phyloP scores from a whole-genome alignment of 2,888 invertebrate species.

The Ceratothoa steindachneri region DNA sequence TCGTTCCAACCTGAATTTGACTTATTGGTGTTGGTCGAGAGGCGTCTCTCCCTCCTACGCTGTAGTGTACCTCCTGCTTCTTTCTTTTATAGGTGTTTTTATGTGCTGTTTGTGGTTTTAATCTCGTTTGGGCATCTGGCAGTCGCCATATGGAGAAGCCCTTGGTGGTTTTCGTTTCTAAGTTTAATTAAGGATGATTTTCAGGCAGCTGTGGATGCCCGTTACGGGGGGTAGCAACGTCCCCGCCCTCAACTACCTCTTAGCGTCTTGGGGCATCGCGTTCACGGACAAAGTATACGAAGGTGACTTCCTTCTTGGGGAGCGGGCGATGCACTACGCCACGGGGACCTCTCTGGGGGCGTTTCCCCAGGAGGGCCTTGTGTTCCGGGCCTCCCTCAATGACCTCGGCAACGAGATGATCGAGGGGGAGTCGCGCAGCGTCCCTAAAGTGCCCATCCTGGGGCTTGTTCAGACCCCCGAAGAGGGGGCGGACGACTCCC shows the following conservation, averaged over 20 bases:
- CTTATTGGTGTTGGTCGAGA: too few relatives aligned
- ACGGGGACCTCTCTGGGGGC: slow-evolving; percentile 74
- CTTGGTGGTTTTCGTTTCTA: too few relatives aligned
- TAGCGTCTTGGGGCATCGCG: slow-evolving; percentile 77
- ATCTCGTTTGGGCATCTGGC: too few relatives aligned
- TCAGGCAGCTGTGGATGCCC: slow-evolving; percentile 74
- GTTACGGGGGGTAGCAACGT: slow-evolving; percentile 85
- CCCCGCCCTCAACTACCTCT: slow-evolving; percentile 85
- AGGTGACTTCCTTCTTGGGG: slow-evolving; percentile 37
- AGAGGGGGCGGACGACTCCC: slow-evolving; percentile 16
- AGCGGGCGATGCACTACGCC: slow-evolving; percentile 32
- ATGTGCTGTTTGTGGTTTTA: too few relatives aligned
- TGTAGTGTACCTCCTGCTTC: too few relatives aligned
- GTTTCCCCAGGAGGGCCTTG: slow-evolving; percentile 70
- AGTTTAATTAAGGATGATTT: too few relatives aligned
- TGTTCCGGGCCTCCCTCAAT: slow-evolving; percentile 67
- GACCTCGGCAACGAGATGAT: slow-evolving; percentile 67
- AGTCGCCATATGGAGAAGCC: too few relatives aligned
- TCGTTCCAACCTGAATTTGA: too few relatives aligned
- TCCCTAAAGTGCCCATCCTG: slow-evolving; percentile 54
- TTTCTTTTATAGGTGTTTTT: too few relatives aligned
- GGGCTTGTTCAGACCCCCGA: slow-evolving; percentile 54
- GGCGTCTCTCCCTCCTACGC: too few relatives aligned
- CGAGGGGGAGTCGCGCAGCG: slow-evolving; percentile 34
- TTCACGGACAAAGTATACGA: slow-evolving; percentile 73